These are phyloP conservation scores for cat (Felis catus) DNA, from an alignment of 2,113 vertebrate species.

Conservation along the genomic window F.catus_Fca126_mat1.0 CM031418.1:105200501-105201000, in stretches of 20 bases:
- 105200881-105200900: constrained; percentile 20
- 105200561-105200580: background rate
- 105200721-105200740: too few species aligned
- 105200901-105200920: background rate
- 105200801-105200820: too few species aligned
- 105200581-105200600: background rate
- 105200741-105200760: too few species aligned
- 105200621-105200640: too few species aligned
- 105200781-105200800: too few species aligned
- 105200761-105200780: too few species aligned
- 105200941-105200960: background rate
- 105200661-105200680: too few species aligned
- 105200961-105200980: background rate
- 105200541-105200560: background rate
- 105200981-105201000: background rate
- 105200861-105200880: constrained; percentile 29
- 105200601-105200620: background rate
- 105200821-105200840: too few species aligned
- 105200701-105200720: too few species aligned
- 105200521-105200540: background rate
- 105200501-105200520: background rate
- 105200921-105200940: background rate
- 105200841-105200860: background rate
- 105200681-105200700: too few species aligned
- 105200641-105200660: too few species aligned